phyloP scores from a whole-genome alignment of 2,797 vertebrate species.

The Eulemur mongoz region DNA sequence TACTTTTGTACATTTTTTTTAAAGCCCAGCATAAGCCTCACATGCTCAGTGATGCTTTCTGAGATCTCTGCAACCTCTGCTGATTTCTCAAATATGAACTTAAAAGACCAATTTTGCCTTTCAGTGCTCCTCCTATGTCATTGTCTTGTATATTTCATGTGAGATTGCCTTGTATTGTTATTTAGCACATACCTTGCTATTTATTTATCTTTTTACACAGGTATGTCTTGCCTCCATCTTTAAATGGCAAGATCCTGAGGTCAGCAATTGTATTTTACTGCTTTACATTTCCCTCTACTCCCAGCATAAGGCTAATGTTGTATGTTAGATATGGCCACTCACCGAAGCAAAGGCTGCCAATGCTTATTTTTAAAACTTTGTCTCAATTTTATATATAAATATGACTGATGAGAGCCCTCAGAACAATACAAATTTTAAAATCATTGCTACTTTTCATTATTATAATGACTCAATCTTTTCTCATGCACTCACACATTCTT shows the following conservation, averaged over 20 bases:
- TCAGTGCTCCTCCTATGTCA: background rate
- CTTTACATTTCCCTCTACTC: background rate
- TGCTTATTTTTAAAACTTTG: conserved; percentile 40
- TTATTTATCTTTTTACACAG: background rate
- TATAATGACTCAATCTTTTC: conserved; percentile 35
- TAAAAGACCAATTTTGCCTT: background rate
- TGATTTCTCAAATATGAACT: background rate
- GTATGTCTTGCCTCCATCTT: background rate
- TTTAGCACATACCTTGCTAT: background rate
- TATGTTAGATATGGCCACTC: background rate
- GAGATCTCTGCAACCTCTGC: background rate
- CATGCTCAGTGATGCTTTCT: background rate
- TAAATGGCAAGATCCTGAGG: background rate
- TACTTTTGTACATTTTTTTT: background rate
- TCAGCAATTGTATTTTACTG: background rate
- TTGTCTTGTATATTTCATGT: background rate
- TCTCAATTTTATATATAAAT: conserved; percentile 30
- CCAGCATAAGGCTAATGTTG: background rate
- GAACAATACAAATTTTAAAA: background rate
- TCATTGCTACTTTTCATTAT: conserved; percentile 7
- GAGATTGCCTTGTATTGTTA: background rate
- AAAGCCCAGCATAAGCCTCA: background rate
- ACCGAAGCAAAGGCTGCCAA: background rate
- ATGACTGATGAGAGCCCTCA: background rate
- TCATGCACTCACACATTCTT: background rate